Conservation (phyloP, 2,797 vertebrate genomes). For the Mareca strepera region DNA sequence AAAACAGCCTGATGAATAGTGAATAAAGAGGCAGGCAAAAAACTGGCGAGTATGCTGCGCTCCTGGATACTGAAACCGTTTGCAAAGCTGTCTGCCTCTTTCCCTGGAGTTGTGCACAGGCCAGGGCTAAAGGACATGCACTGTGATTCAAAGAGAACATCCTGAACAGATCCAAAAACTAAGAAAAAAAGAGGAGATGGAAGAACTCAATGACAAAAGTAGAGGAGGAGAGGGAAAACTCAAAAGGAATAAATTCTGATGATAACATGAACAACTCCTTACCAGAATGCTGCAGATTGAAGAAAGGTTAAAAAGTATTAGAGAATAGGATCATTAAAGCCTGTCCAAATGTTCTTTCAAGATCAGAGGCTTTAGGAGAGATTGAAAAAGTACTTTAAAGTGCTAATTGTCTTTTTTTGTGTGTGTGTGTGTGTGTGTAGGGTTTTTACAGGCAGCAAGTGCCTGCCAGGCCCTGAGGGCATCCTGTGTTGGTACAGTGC, state of each 20-base stretch:
- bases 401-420: slow-evolving; percentile 34
- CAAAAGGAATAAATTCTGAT: neutral
- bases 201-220: neutral
- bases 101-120: neutral
- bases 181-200: neutral
- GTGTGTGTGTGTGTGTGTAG: neutral
- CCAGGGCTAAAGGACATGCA: neutral
- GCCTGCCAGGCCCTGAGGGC: neutral
- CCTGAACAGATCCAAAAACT: neutral
- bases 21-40: neutral
- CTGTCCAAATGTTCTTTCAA: slow-evolving; percentile 43
- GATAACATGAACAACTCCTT: neutral
- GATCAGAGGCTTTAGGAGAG: slow-evolving; percentile 39
- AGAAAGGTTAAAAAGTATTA: slow-evolving; percentile 3
- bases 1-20: neutral
- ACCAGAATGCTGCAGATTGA: neutral
- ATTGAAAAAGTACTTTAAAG: slow-evolving; percentile 28
- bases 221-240: neutral
- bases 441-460: neutral
- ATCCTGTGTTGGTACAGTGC: neutral
- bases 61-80: neutral
- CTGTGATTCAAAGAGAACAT: neutral
- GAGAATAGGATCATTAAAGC: neutral
- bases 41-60: neutral
- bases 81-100: neutral